Base-by-base conservation (phyloP, 1,140 invertebrate genomes). In the Drosophila ogumai region DNA sequence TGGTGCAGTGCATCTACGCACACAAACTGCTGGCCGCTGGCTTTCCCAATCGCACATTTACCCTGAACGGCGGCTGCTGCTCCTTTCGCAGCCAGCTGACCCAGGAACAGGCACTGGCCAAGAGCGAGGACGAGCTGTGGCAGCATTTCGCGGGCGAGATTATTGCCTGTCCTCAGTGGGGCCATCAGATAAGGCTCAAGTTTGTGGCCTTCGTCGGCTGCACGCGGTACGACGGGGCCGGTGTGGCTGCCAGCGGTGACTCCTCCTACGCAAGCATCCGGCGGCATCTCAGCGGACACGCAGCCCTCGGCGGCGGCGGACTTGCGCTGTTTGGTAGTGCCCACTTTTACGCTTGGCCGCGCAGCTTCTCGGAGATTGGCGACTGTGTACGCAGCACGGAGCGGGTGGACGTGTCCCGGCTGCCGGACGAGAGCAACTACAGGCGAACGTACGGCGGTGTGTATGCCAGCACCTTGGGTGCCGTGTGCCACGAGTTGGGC, bases 401-500 rank as follows among this genome's bases (percentile, higher is more conserved):
- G 25, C 92, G 93, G 22, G 95, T 98, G 22, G 96, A 98, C 91
- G 94, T 94, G 1, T 94, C 93, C 49, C 93, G 95, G 47, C 94
- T 97, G 56, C 97, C 98, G 95, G 97, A 98, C 93, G 97, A 98
- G 82, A 98, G 97, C 92, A 96, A 96, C 74, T 97, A 97, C 91
- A 95, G 97, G 56, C 95, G 96, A 10, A 97, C 96, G 1, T 94
- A 95, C 79, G 98, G 97, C 58, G 97, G 97, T 28, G 98, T 98
- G 88, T 97, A 97, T 93, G 96, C 97, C 5, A 98, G 98, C 12
- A 98, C 97, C 17, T 93, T 99, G 34, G 98, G 98, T 6, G 97
- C 98, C n/a, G 96, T 97, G 8, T 95, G 98, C 32, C 98, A 99
- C 93, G 98, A 99, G 94, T 93, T 99, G 46, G 98, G 97, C 13